Conservation (phyloP, 2,797 vertebrate species). For the Poliocrania exsul region DNA sequence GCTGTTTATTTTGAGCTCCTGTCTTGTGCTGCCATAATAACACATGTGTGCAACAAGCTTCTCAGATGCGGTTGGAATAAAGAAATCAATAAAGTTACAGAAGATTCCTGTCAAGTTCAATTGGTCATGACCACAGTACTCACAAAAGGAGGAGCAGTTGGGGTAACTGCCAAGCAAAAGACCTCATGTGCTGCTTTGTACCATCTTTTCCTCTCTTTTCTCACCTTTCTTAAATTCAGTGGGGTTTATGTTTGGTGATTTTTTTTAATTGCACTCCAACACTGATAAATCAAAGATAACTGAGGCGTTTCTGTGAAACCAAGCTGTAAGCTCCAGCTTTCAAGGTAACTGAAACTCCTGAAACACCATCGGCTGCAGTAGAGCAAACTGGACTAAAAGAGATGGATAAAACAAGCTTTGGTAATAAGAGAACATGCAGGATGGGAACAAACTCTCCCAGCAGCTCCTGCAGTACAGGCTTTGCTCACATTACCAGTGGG, state of each 20-base stretch:
- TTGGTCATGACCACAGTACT: neutral
- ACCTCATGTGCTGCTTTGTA: neutral
- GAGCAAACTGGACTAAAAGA: neutral
- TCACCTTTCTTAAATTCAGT: neutral
- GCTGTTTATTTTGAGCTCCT: neutral
- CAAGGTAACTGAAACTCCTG: neutral
- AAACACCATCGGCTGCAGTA: neutral
- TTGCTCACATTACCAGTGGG: accelerated
- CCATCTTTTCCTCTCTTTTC: neutral
- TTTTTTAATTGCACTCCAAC: neutral
- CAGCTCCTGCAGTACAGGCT: neutral
- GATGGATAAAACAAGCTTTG: neutral
- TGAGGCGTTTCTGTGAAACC: neutral
- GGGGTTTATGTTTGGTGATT: neutral
- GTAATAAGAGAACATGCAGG: neutral
- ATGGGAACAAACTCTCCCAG: neutral
- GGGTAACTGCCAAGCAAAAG: neutral
- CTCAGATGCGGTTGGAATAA: neutral
- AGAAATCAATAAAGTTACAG: neutral
- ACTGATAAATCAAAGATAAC: neutral
- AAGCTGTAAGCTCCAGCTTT: neutral
- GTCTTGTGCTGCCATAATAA: neutral
- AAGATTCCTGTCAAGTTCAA: neutral
- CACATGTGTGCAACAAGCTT: neutral
- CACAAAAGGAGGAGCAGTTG: neutral